A percentile compares a stretch with the other conserved stretches of the same genome.
Evolutionary conservation across 2,113 vertebrate species (phyloP).

Genomic region (Lepidothrix coronata): DNA sequence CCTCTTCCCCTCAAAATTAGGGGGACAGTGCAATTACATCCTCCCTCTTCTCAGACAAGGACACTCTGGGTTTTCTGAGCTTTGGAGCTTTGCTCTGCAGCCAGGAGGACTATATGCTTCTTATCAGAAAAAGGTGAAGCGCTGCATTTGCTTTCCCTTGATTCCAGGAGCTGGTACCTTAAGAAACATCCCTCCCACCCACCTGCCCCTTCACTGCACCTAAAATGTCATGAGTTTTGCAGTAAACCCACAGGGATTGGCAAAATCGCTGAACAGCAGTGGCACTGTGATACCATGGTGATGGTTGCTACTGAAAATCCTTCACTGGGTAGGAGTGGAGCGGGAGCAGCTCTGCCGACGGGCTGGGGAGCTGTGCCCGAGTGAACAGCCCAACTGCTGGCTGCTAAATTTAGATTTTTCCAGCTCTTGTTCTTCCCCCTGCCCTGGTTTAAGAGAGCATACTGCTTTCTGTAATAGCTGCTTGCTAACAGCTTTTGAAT

Average conservation of each 20-base stretch:
- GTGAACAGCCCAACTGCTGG: background rate
- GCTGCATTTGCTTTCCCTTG: background rate
- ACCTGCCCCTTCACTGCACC: conserved; percentile 40
- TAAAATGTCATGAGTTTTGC: conserved; percentile 39
- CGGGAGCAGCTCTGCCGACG: background rate
- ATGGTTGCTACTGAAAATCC: conserved; percentile 61
- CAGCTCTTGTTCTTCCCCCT: background rate
- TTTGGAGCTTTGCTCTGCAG: background rate
- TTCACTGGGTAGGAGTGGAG: background rate
- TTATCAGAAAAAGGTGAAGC: background rate
- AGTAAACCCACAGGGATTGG: background rate
- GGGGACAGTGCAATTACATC: background rate
- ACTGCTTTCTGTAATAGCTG: background rate
- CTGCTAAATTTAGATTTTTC: conserved; percentile 34
- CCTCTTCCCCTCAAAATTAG: background rate
- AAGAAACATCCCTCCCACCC: conserved; percentile 11
- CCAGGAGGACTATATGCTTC: background rate
- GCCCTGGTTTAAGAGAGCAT: background rate
- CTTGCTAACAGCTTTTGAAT: fast-evolving
- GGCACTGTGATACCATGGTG: conserved; percentile 48
- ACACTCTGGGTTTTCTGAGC: background rate
- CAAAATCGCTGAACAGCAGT: conserved; percentile 10
- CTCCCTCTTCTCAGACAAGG: background rate
- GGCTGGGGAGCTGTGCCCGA: background rate
- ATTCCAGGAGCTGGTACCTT: background rate